phyloP scores from a whole-genome alignment of 2,888 invertebrate genomes.

The Acrobasis consociella region DNA sequence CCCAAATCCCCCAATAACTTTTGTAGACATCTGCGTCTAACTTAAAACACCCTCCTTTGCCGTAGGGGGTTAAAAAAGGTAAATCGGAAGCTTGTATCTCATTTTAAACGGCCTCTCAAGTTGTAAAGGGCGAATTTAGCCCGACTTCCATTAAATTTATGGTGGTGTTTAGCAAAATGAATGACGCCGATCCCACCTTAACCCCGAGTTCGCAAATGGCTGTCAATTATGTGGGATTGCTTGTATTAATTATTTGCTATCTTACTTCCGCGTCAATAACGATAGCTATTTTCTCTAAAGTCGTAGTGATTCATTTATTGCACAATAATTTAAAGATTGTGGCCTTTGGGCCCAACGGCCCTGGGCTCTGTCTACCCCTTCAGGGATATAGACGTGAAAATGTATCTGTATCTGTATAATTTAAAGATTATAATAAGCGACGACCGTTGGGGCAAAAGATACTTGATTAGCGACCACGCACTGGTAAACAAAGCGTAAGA shows the following conservation, averaged over 20 bases:
- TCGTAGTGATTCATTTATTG: background rate
- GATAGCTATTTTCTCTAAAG: background rate
- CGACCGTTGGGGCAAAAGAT: too few relatives aligned
- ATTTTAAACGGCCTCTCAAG: constrained; percentile 1
- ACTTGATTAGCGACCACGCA: too few relatives aligned
- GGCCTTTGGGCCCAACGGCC: too few relatives aligned
- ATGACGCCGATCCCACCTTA: constrained; percentile 25
- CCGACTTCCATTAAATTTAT: constrained; percentile 25
- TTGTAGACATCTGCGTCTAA: too few relatives aligned
- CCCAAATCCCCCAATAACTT: too few relatives aligned
- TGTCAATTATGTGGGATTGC: constrained; percentile 30
- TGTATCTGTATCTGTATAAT: too few relatives aligned
- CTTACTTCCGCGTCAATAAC: background rate
- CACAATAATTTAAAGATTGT: too few relatives aligned
- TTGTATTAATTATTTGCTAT: constrained; percentile 30
- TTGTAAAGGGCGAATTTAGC: constrained; percentile 15
- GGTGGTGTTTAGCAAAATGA: constrained; percentile 29
- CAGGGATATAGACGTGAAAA: too few relatives aligned
- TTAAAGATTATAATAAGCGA: too few relatives aligned
- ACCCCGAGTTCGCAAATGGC: constrained; percentile 19
- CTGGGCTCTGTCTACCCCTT: too few relatives aligned
- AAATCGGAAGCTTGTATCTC: background rate
- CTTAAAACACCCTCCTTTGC: too few relatives aligned
- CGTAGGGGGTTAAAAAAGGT: background rate
- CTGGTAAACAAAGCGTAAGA: too few relatives aligned